Conservation (phyloP, 2,113 vertebrate species). For the Malurus cyaneus region DNA sequence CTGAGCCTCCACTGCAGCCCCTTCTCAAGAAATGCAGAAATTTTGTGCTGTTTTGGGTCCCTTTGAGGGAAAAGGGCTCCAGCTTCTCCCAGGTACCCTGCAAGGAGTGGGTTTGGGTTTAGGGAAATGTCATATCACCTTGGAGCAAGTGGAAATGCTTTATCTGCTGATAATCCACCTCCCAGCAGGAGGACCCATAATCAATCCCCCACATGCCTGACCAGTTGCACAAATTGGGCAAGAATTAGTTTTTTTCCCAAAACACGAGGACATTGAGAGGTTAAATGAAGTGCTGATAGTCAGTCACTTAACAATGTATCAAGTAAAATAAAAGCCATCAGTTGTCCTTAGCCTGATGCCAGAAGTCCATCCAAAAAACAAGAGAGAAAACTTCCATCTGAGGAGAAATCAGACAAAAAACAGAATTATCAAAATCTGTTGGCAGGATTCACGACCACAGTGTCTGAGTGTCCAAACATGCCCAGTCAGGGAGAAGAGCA, state of each 20-base stretch:
- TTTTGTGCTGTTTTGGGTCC: background rate
- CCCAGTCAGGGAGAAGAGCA: background rate
- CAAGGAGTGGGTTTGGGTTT: rapidly evolving
- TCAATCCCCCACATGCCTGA: background rate
- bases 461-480: background rate
- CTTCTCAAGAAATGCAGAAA: background rate
- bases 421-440: background rate
- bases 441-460: background rate
- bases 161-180: background rate
- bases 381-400: background rate
- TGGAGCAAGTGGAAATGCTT: background rate
- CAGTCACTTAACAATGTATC: background rate
- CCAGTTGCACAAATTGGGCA: background rate
- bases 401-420: background rate
- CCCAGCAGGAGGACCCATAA: background rate
- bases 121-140: background rate
- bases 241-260: background rate
- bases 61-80: rapidly evolving
- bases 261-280: background rate
- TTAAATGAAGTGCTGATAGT: background rate
- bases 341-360: background rate
- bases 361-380: background rate
- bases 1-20: rapidly evolving
- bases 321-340: background rate
- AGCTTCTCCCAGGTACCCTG: too few relatives aligned